These are phyloP conservation scores for Neodiprion lecontei DNA, from an alignment of 1,140 invertebrate genomes.

Conservation along the genomic window DNA sequence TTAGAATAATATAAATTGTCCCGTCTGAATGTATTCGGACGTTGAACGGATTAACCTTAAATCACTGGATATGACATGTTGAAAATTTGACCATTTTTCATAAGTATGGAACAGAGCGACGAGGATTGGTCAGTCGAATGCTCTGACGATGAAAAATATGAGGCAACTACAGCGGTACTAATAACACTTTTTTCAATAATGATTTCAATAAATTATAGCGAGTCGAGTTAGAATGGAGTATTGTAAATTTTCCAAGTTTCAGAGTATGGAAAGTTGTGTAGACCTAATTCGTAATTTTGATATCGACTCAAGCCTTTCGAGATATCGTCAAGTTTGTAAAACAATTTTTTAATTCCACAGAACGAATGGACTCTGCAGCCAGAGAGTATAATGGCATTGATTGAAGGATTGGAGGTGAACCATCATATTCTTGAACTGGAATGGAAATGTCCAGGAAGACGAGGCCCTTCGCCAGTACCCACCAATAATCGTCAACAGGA, in stretches of 20 bases:
- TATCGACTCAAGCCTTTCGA: no score
- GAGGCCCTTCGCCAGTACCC: constrained; percentile 64
- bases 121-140: constrained; percentile 65
- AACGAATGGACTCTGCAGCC: constrained; percentile 47
- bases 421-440: constrained; percentile 63
- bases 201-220: background rate
- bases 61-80: no score
- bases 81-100: no score
- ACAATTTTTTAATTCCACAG: constrained; percentile 6
- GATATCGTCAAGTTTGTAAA: no score
- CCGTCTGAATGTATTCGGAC: no score
- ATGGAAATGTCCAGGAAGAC: constrained; percentile 71
- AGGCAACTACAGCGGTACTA: constrained; percentile 47
- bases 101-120: constrained; percentile 58
- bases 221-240: background rate
- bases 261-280: background rate
- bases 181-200: constrained; percentile 18
- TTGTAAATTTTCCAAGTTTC: background rate
- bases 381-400: constrained; percentile 64
- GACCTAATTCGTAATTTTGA: background rate
- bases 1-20: no score
- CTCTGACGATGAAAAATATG: constrained; percentile 68
- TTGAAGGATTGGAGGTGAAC: constrained; percentile 65
- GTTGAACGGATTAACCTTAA: no score
- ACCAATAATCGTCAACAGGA: constrained; percentile 52